A percentile compares a stretch with the other conserved stretches of the same genome.
phyloP scores from a whole-genome alignment of 2,113 vertebrate species.

The Aptenodytes patagonicus region DNA sequence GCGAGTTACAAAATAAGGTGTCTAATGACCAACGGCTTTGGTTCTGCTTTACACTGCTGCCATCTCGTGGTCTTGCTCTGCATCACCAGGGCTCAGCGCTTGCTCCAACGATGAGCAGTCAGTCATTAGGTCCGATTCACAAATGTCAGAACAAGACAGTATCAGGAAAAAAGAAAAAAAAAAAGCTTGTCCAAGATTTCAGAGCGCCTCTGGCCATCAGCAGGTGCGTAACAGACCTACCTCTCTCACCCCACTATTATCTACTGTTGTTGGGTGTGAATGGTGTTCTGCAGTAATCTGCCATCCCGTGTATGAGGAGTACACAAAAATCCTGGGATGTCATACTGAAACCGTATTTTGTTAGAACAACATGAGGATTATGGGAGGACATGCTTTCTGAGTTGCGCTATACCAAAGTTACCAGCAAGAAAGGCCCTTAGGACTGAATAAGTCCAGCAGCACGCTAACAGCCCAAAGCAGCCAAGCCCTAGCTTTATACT shows the following conservation, averaged over 20 bases:
- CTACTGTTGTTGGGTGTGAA: background rate
- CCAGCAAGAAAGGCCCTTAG: background rate
- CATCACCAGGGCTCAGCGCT: background rate
- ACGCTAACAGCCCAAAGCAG: background rate
- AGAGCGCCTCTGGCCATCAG: background rate
- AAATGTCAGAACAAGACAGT: background rate
- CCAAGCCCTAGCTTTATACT: background rate
- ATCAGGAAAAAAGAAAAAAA: background rate
- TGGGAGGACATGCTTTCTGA: background rate
- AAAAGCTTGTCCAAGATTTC: background rate
- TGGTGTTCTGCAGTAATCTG: fast-evolving
- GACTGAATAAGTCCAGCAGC: background rate
- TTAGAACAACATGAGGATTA: background rate
- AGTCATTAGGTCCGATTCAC: fast-evolving
- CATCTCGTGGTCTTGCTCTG: conserved; percentile 34
- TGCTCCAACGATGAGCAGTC: fast-evolving
- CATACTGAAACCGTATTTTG: background rate
- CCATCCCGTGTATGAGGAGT: fast-evolving
- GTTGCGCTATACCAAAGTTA: background rate
- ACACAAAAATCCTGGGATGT: background rate
- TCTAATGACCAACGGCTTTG: background rate
- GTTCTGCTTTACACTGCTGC: conserved; percentile 31
- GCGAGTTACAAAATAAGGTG: background rate
- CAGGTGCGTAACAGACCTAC: background rate
- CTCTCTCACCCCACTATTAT: background rate